Evolutionary conservation across 1,140 invertebrate species (phyloP).

Genomic region (Brachionus angularis): DNA sequence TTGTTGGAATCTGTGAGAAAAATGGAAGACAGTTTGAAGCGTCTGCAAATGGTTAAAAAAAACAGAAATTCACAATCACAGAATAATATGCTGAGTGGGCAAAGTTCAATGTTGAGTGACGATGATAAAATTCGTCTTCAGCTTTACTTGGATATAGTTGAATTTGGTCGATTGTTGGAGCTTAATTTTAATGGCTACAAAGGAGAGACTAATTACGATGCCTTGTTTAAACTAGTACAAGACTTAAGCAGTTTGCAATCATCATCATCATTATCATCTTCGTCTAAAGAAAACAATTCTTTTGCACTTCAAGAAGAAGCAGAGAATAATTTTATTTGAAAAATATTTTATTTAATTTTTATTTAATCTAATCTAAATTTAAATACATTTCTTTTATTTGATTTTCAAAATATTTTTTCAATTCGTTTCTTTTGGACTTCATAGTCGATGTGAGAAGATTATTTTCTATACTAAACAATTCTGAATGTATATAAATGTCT

Average conservation of each 20-base stretch:
- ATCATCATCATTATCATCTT: too few relatives aligned
- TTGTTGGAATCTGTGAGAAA: slow-evolving; percentile 85
- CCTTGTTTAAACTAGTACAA: slow-evolving; percentile 12
- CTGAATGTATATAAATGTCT: slow-evolving; percentile 85
- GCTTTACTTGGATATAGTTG: slow-evolving; percentile 75
- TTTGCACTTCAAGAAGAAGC: too few relatives aligned
- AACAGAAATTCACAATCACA: slow-evolving; percentile 50
- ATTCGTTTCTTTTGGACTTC: slow-evolving; percentile 73
- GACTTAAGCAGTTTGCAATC: neutral
- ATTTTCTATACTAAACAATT: slow-evolving; percentile 92
- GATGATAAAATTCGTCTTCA: slow-evolving; percentile 89
- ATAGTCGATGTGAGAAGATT: slow-evolving; percentile 90
- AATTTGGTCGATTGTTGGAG: slow-evolving; percentile 50
- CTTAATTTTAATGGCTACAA: neutral
- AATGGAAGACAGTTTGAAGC: slow-evolving; percentile 83
- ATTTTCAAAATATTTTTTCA: neutral
- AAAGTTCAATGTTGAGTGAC: slow-evolving; percentile 64
- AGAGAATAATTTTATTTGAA: too few relatives aligned
- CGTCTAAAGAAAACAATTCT: too few relatives aligned
- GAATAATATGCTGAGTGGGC: slow-evolving; percentile 47
- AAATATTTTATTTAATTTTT: too few relatives aligned
- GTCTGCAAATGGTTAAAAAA: slow-evolving; percentile 77
- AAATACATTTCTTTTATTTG: neutral
- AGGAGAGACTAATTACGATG: slow-evolving; percentile 31
- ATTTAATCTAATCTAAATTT: neutral